Evolutionary conservation across 2,113 vertebrate species (phyloP).

Genomic region (Baryphthengus martii): DNA sequence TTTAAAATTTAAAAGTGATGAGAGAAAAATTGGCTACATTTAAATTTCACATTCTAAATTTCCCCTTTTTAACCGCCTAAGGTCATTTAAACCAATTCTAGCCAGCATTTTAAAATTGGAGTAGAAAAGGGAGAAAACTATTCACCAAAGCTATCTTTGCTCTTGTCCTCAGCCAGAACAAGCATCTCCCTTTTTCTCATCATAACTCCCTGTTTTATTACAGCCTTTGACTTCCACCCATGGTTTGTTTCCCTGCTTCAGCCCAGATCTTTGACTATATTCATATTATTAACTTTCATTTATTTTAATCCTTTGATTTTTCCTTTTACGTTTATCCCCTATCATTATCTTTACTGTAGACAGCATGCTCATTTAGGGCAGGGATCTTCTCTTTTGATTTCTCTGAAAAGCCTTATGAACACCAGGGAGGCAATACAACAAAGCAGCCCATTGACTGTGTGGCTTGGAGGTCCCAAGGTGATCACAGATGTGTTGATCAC

Average conservation of each 20-base stretch:
- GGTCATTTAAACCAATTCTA: neutral
- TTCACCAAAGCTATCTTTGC: neutral
- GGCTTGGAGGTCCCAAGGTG: neutral
- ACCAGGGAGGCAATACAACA: accelerated
- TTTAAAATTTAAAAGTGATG: neutral
- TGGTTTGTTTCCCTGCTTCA: neutral
- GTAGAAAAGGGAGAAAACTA: neutral
- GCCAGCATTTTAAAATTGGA: neutral
- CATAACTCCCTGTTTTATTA: neutral
- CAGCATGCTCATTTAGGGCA: neutral
- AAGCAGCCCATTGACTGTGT: accelerated
- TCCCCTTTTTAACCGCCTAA: neutral
- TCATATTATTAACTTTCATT: neutral
- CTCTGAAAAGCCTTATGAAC: neutral
- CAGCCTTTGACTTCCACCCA: neutral
- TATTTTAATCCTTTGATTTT: neutral
- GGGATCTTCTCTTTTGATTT: neutral
- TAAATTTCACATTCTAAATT: neutral
- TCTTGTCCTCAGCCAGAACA: neutral
- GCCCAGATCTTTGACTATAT: neutral
- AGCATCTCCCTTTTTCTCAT: neutral
- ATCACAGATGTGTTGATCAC: accelerated
- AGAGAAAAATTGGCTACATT: neutral
- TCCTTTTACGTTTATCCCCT: neutral
- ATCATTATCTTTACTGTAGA: neutral